These are phyloP conservation scores for Boloria selene DNA, from an alignment of 2,888 invertebrate species.

Conservation along the genomic window DNA sequence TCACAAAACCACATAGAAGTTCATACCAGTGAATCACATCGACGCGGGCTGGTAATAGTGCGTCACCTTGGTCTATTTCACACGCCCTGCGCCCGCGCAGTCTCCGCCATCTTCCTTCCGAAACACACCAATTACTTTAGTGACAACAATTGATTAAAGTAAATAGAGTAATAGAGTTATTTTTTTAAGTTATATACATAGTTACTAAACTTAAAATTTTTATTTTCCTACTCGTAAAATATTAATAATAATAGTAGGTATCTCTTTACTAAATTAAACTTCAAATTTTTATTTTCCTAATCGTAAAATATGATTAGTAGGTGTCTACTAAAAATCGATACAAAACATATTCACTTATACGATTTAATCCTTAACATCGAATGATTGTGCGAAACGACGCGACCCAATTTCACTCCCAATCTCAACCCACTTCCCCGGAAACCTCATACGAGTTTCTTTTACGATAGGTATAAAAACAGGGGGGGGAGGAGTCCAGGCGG, in stretches of 20 bases:
- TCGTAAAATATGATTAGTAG: too few relatives aligned
- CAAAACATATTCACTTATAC: neutral
- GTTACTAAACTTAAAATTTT: too few relatives aligned
- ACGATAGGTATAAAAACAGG: slow-evolving; percentile 68
- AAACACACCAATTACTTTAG: slow-evolving; percentile 26
- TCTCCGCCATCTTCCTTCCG: slow-evolving; percentile 43
- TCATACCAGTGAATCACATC: slow-evolving; percentile 54
- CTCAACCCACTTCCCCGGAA: slow-evolving; percentile 75
- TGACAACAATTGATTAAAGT: slow-evolving; percentile 12
- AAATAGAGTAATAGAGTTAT: neutral
- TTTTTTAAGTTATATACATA: neutral
- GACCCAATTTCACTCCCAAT: slow-evolving; percentile 66
- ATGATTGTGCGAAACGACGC: slow-evolving; percentile 50
- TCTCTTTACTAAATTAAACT: too few relatives aligned
- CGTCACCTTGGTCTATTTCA: slow-evolving; percentile 66
- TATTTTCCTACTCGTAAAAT: too few relatives aligned
- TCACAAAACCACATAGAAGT: slow-evolving; percentile 54
- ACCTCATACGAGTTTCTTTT: slow-evolving; percentile 60
- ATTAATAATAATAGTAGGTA: too few relatives aligned
- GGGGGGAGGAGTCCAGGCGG: slow-evolving; percentile 66
- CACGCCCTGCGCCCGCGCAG: slow-evolving; percentile 58
- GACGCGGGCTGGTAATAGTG: slow-evolving; percentile 43
- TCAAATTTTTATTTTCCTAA: too few relatives aligned
- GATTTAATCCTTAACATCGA: neutral
- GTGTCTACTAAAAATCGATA: too few relatives aligned